These are phyloP conservation scores for Protomyctophum bolini DNA, from an alignment of 2,113 vertebrate species.

Conservation along the genomic window DNA sequence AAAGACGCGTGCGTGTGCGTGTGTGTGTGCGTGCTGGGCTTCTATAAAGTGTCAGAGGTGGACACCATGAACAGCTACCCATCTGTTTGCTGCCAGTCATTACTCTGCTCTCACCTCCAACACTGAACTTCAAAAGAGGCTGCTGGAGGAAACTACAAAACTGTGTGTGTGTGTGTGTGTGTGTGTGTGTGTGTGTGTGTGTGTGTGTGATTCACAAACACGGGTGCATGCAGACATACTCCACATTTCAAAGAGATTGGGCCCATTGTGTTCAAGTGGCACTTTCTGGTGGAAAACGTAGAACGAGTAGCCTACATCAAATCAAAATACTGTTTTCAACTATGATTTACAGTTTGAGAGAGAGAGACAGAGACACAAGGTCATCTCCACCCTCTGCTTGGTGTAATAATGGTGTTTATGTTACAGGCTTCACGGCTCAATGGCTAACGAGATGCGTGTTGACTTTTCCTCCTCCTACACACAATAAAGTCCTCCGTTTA, in stretches of 20 bases:
- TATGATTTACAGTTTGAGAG: too few relatives aligned
- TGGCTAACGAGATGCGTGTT: slow-evolving; percentile 26
- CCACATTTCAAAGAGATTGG: too few relatives aligned
- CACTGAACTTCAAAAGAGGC: slow-evolving; percentile 55
- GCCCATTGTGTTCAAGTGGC: too few relatives aligned
- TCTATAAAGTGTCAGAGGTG: slow-evolving; percentile 28
- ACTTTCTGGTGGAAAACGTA: too few relatives aligned
- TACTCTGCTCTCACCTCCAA: slow-evolving; percentile 29
- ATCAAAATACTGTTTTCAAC: too few relatives aligned
- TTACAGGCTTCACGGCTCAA: slow-evolving; percentile 37
- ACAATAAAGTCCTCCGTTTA: too few relatives aligned
- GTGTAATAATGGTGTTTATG: slow-evolving; percentile 43
- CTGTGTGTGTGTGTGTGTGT: slow-evolving; percentile 3
- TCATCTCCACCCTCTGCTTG: slow-evolving; percentile 4
- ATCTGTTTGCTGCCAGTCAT: slow-evolving; percentile 56
- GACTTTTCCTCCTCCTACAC: slow-evolving; percentile 1
- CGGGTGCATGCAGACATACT: background rate
- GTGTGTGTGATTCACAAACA: background rate
- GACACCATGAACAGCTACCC: slow-evolving; percentile 50
- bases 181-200: too few relatives aligned
- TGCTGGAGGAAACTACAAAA: slow-evolving; percentile 32
- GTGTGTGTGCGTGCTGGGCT: background rate
- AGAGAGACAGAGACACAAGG: background rate
- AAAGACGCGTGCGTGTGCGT: too few relatives aligned
- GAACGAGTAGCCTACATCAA: too few relatives aligned